Evolutionary conservation across 2,888 invertebrate genomes (phyloP), one percentile per base, ranked within the genome.

Genomic region (Hartigia nigra): DNA sequence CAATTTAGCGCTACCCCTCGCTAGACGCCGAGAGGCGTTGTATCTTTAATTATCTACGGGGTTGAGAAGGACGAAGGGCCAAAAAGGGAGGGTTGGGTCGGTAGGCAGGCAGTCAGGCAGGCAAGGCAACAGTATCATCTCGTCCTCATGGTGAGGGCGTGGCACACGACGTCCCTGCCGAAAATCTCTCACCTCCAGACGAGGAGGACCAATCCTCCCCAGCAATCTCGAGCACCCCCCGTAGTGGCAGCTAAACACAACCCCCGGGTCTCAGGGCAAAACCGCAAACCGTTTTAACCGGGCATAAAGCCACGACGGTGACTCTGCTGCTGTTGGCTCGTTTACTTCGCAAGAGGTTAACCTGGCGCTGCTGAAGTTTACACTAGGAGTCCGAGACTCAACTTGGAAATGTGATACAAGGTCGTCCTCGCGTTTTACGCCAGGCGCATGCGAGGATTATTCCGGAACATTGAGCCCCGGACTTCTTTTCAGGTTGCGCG

Each of bases 1-100:
- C 87, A 89, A 88, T 89, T 90, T 87, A 84, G 82, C 81, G 83
- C 75, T 31, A 23, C 35, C 36, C 36, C 75, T 75, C 75, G 31
- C 36, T 12, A 72, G 72, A 31, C 32, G 72, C 72, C 72, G 85
- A 78, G 84, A 85, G 88, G 85, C 86, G 88, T 88, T 88, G 88
- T 90, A 88, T 89, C 90, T 89, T 90, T 90, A 89, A 90, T 90
- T 90, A 90, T 90, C 89, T 84, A 77, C 76, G 78, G 78, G 77
- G 81, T 82, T 77, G 82, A 78, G 81, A 81, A 78, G 79, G 31
- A 77, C 76, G 76, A n/a, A 35, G 74, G 55, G 55, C 55, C 55
- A 55, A 23, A 23, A 55, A 55, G 55, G 34, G 69, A 69, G 23
- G 76, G 32, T 34, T 69, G 55, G 37, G 39, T 75, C 36, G 77